phyloP scores from a whole-genome alignment of 2,113 vertebrate genomes.

The Hassar affinis region DNA sequence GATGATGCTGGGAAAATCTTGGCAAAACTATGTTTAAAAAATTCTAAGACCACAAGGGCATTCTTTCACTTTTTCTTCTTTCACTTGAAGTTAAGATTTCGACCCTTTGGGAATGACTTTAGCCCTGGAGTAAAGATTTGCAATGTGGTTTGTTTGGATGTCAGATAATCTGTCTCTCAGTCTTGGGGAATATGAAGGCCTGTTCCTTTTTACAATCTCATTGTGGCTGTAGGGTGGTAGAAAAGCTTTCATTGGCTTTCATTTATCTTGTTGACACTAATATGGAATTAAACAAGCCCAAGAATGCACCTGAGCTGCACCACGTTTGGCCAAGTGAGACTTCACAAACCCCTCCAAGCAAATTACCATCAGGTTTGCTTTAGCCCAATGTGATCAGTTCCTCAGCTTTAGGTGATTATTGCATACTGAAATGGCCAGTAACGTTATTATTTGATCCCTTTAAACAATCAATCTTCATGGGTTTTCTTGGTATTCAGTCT shows the following conservation, averaged over 20 bases:
- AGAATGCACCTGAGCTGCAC: conserved; percentile 32
- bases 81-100: not conserved
- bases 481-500: conserved; percentile 1
- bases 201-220: conserved; percentile 38
- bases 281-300: conserved; percentile 54
- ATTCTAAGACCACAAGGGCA: not conserved
- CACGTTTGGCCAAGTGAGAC: conserved; percentile 6
- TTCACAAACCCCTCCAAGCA: not conserved
- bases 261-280: conserved; percentile 65
- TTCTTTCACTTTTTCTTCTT: not conserved
- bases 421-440: conserved; percentile 4
- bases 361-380: not conserved
- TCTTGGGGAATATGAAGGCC: conserved; percentile 30
- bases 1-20: not conserved
- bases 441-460: conserved; percentile 5
- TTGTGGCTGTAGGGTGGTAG: conserved; percentile 45
- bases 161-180: conserved; percentile 32
- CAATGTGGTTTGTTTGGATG: conserved; percentile 4
- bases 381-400: not conserved
- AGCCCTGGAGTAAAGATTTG: not conserved
- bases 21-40: not conserved
- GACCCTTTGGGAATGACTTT: not conserved
- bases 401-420: conserved; percentile 6
- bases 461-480: not conserved
- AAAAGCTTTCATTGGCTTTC: conserved; percentile 52